Base-by-base conservation (phyloP, 2,888 invertebrate genomes). In the Xylota sylvarum region DNA sequence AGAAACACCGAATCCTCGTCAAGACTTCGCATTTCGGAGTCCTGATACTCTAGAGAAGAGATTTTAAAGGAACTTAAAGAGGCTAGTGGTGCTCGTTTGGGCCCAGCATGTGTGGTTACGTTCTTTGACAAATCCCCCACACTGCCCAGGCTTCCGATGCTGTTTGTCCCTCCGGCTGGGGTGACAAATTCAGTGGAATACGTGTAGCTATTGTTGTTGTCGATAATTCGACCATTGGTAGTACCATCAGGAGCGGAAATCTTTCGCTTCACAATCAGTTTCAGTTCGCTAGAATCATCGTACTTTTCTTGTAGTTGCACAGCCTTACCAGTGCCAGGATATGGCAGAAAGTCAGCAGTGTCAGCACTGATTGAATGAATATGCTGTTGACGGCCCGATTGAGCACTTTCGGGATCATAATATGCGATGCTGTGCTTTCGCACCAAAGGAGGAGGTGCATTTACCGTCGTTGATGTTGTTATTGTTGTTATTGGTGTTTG, bases 1-100 rank as follows among this genome's bases (percentile, higher is more conserved):
- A 95, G 94, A 91, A 97, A 97, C 79, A 97, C 96, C 19, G 97
- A 97, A 91, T 97, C 97, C 92, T 97, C 97, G 67, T 96, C 95
- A 14, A 96, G 95, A 19, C 96, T 96, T 84, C 94, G 94, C 87
- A 95, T 93, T 90, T 96, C 96, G 89, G 95, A 95, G 90, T 96
- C 96, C 60, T 94, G 94, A 86, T 94, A 94, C 89, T 94, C 94
- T 86, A 95, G 93, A 43, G 94, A 95, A 35, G 95, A 95, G 88
- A 95, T 95, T 88, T 95, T 96, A 89, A 95, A 95, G 92, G 96
- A 97, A 90, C 96, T 96, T 91, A 96, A 95, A 60, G 97, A 97
- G 77, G 97, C 97, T 84, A 97, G 93, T 14, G 97, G 97, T 27
- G 97, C 97, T 87, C 96, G 93, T 60, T 89, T 90, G 30, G 85